A percentile compares a stretch with the other conserved stretches of the same genome.
Evolutionary conservation across 1,140 invertebrate species (phyloP).

Genomic region (Chelonus insularis): DNA sequence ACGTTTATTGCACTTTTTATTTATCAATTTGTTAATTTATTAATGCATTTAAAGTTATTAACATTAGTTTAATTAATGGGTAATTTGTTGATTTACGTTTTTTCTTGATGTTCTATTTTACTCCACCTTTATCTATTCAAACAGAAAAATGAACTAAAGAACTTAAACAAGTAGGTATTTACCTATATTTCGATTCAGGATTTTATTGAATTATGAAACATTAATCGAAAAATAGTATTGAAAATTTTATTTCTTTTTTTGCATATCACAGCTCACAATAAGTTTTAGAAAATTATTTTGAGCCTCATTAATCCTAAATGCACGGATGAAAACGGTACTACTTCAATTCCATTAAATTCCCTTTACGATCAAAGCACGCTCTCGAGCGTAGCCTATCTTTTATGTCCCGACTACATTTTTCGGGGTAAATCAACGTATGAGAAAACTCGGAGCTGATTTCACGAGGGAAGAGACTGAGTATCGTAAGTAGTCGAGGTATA

Average conservation of each 20-base stretch:
- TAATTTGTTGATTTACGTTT: too few relatives aligned
- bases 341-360: conserved; percentile 11
- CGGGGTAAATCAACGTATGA: conserved; percentile 16
- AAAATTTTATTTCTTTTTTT: conserved; percentile 9
- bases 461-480: conserved; percentile 41
- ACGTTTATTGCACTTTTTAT: too few relatives aligned
- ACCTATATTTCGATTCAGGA: too few relatives aligned
- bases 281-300: not conserved
- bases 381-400: not conserved
- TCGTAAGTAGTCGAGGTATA: conserved; percentile 9
- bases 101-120: too few relatives aligned
- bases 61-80: too few relatives aligned
- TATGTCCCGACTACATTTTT: conserved; percentile 2
- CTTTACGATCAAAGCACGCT: conserved; percentile 14
- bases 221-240: not conserved
- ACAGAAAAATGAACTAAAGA: too few relatives aligned
- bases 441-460: conserved; percentile 46
- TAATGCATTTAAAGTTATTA: too few relatives aligned
- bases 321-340: not conserved
- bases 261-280: not conserved
- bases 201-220: conserved; percentile 1
- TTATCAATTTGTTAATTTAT: too few relatives aligned
- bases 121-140: too few relatives aligned
- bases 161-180: too few relatives aligned
- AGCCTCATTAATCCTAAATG: conserved; percentile 9